A percentile compares a stretch with the other conserved stretches of the same genome.
Evolutionary conservation across 2,888 invertebrate genomes (phyloP).

Genomic region (Rhodophaea formosa): DNA sequence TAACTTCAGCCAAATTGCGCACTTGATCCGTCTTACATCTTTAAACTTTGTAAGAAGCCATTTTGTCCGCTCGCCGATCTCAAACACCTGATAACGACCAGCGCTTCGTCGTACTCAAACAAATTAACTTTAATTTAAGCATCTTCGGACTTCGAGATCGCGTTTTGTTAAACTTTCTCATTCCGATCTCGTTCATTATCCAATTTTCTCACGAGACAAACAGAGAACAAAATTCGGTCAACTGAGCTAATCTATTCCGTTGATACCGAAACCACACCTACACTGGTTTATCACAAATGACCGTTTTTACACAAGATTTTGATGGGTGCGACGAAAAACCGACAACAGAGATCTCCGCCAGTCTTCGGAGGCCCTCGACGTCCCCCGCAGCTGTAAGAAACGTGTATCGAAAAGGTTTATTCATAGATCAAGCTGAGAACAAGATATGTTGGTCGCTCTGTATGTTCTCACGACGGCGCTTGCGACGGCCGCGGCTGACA

Average conservation of each 20-base stretch:
- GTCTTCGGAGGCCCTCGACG: conserved; percentile 30
- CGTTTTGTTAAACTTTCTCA: conserved; percentile 48
- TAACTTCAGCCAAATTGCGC: conserved; percentile 65
- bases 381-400: conserved; percentile 30
- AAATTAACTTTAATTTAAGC: conserved; percentile 37
- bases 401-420: conserved; percentile 27
- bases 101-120: conserved; percentile 32
- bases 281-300: conserved; percentile 62
- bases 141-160: conserved; percentile 19
- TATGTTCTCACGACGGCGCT: conserved; percentile 77
- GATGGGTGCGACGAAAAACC: conserved; percentile 51
- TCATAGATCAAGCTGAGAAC: conserved; percentile 35
- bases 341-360: conserved; percentile 35
- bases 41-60: conserved; percentile 42
- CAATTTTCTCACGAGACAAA: conserved; percentile 69
- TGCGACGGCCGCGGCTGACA: conserved; percentile 52
- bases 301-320: conserved; percentile 59
- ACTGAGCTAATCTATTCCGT: conserved; percentile 66
- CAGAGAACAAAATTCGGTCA: conserved; percentile 59
- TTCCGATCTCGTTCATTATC: conserved; percentile 45
- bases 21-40: conserved; percentile 46
- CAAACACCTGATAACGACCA: conserved; percentile 42
- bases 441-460: conserved; percentile 45
- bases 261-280: conserved; percentile 60
- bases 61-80: conserved; percentile 44